phyloP scores from a whole-genome alignment of 2,113 vertebrate species.

The Thymallus thymallus region DNA sequence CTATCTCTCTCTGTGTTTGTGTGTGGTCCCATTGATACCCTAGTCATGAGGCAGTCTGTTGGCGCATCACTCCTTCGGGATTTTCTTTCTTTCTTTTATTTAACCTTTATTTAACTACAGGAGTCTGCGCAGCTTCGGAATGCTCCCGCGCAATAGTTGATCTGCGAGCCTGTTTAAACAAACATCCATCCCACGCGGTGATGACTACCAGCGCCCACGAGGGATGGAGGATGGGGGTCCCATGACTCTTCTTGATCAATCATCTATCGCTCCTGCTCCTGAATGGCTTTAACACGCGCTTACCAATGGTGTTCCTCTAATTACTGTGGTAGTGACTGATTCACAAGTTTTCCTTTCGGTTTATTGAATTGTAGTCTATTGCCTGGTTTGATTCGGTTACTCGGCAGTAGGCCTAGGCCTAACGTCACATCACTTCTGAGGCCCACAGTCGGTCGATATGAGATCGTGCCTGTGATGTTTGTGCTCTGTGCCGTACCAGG shows the following conservation, averaged over 20 bases:
- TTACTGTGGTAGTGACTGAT: neutral
- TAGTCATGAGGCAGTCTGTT: slow-evolving; percentile 17
- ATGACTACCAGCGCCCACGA: slow-evolving; percentile 6
- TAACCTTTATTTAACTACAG: no score
- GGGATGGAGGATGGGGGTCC: neutral
- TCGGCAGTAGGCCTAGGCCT: no score
- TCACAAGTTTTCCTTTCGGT: neutral
- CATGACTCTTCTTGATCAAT: neutral
- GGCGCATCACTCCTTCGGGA: slow-evolving; percentile 7
- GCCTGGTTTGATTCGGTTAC: no score
- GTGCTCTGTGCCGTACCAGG: neutral
- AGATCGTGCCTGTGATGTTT: neutral
- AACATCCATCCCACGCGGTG: neutral
- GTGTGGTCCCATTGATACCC: slow-evolving; percentile 8
- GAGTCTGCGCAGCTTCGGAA: neutral
- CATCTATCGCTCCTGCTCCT: neutral
- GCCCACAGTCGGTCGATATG: neutral
- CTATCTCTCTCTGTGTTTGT: neutral
- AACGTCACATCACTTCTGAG: no score
- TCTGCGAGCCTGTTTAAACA: slow-evolving; percentile 54
- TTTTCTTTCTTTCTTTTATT: no score
- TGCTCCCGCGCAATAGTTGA: slow-evolving; percentile 36
- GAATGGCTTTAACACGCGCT: neutral
- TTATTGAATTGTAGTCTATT: neutral
- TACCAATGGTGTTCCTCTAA: neutral